phyloP scores from a whole-genome alignment of 2,888 invertebrate species.

The Thera britannica region DNA sequence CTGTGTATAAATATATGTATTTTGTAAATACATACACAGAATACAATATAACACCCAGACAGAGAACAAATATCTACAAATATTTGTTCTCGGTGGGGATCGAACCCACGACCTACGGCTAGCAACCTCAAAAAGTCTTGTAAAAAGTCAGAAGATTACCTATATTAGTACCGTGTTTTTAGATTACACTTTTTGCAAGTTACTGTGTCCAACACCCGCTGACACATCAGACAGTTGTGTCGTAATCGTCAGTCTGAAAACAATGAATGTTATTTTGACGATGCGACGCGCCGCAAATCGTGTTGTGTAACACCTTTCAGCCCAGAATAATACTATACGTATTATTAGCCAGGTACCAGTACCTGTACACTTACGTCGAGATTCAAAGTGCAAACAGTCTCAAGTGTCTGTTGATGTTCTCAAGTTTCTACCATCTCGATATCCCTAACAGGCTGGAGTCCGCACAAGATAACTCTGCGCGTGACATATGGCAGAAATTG shows the following conservation, averaged over 20 bases:
- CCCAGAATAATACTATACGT: conserved; percentile 14
- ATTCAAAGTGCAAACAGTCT: conserved; percentile 11
- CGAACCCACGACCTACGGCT: no score
- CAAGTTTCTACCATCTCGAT: background rate
- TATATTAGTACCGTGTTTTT: no score
- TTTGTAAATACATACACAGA: no score
- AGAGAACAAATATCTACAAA: no score
- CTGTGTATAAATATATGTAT: no score
- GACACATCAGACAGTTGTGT: conserved; percentile 38
- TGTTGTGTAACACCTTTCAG: conserved; percentile 29
- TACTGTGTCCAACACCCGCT: conserved; percentile 29
- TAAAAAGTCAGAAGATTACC: no score
- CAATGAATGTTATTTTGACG: conserved; percentile 37
- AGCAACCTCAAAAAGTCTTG: no score
- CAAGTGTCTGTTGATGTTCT: conserved; percentile 4
- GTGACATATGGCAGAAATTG: no score
- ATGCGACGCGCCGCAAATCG: conserved; percentile 21
- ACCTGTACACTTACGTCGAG: conserved; percentile 2
- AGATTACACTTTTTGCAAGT: no score
- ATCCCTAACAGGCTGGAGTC: background rate
- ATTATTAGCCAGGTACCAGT: conserved; percentile 17
- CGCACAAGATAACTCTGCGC: no score
- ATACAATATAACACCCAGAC: no score
- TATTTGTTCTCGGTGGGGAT: no score
- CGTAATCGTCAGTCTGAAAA: conserved; percentile 34